Evolutionary conservation across 2,113 vertebrate genomes (phyloP).

Genomic region (Pterophyllum scalare): DNA sequence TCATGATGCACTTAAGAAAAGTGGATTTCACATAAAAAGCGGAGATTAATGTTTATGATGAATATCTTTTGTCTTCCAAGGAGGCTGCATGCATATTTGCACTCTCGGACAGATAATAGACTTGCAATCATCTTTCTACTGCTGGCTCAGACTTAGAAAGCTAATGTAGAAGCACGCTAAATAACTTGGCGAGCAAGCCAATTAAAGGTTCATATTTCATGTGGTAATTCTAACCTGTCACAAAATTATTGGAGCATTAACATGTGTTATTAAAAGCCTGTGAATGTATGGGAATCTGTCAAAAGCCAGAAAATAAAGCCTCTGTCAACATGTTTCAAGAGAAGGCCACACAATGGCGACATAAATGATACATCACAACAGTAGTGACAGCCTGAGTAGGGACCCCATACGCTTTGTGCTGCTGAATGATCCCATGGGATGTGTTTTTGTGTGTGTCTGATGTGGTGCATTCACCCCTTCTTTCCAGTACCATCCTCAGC

Average conservation of each 20-base stretch:
- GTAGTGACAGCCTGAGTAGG: slow-evolving; percentile 68
- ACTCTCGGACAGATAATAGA: slow-evolving; percentile 32
- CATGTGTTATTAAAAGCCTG: slow-evolving; percentile 65
- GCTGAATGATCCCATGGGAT: slow-evolving; percentile 65
- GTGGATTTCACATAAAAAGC: slow-evolving; percentile 33
- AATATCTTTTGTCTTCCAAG: slow-evolving; percentile 33
- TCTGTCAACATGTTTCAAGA: slow-evolving; percentile 69
- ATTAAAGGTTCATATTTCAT: slow-evolving; percentile 66
- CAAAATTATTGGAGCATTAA: slow-evolving; percentile 63
- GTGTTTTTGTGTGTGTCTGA: slow-evolving; percentile 41
- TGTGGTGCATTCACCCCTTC: slow-evolving; percentile 49
- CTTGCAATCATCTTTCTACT: slow-evolving; percentile 32
- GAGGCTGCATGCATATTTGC: slow-evolving; percentile 5
- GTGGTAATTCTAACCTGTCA: slow-evolving; percentile 58
- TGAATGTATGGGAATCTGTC: slow-evolving; percentile 75
- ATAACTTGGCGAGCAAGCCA: slow-evolving; percentile 38
- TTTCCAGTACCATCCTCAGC: slow-evolving; percentile 49
- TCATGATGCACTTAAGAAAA: slow-evolving; percentile 35
- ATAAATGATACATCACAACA: slow-evolving; percentile 80
- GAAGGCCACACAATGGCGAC: slow-evolving; percentile 66
- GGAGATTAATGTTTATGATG: slow-evolving; percentile 38
- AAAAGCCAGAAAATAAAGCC: slow-evolving; percentile 70
- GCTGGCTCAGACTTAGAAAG: slow-evolving; percentile 30
- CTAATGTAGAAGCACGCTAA: slow-evolving; percentile 26
- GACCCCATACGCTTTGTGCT: slow-evolving; percentile 71